Evolutionary conservation across 2,888 invertebrate genomes (phyloP).

Genomic region (Petrophora chlorosata): DNA sequence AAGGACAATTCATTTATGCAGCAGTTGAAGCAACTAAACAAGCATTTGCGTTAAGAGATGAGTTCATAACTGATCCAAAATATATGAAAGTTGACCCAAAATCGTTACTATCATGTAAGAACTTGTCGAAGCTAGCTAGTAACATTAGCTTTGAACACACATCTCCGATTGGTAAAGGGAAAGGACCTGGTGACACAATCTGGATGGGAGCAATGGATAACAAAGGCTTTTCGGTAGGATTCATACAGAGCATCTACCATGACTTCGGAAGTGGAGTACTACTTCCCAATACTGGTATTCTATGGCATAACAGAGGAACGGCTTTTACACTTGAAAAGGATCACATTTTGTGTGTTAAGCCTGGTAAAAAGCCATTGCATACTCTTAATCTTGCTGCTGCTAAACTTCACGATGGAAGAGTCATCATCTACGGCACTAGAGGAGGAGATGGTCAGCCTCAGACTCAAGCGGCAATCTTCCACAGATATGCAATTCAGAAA

Average conservation of each 20-base stretch:
- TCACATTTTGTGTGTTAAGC: conserved; percentile 56
- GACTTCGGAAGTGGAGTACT: conserved; percentile 67
- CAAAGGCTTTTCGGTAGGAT: conserved; percentile 74
- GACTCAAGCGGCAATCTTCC: conserved; percentile 74
- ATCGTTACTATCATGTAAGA: conserved; percentile 50
- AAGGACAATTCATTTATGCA: conserved; percentile 67
- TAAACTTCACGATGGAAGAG: conserved; percentile 65
- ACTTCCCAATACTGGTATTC: conserved; percentile 69
- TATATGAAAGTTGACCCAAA: conserved; percentile 62
- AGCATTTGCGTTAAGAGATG: conserved; percentile 58
- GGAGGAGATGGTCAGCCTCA: conserved; percentile 77
- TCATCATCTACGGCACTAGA: conserved; percentile 69
- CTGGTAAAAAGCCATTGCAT: conserved; percentile 73
- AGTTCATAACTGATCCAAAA: conserved; percentile 66
- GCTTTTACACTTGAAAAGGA: conserved; percentile 57
- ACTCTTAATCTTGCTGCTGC: conserved; percentile 73
- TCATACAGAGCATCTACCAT: conserved; percentile 71
- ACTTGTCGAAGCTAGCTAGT: conserved; percentile 57
- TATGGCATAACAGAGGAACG: conserved; percentile 72
- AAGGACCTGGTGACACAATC: conserved; percentile 69
- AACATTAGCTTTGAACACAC: conserved; percentile 52
- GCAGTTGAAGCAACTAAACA: conserved; percentile 69
- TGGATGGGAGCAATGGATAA: conserved; percentile 76
- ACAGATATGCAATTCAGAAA: conserved; percentile 69
- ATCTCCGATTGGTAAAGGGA: conserved; percentile 46